Evolutionary conservation across 2,113 vertebrate genomes (phyloP).

Genomic region (Pycnonotus jocosus): DNA sequence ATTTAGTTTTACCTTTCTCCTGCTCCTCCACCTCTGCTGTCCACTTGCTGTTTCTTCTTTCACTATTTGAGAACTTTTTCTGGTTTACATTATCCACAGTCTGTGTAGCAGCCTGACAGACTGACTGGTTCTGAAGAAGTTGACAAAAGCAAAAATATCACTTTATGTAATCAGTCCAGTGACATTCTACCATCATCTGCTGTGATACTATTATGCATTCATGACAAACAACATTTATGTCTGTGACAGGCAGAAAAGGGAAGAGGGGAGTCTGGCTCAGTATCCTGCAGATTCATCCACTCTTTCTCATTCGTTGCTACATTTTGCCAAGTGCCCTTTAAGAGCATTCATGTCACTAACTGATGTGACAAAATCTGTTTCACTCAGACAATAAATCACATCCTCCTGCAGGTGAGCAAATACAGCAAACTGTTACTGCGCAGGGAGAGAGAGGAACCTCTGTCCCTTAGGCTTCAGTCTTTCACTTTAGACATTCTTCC

Average conservation of each 20-base stretch:
- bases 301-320: background rate
- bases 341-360: background rate
- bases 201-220: background rate
- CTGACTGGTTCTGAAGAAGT: constrained; percentile 65
- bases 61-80: constrained; percentile 62
- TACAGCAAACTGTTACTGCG: background rate
- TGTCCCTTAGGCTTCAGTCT: background rate
- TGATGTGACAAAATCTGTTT: background rate
- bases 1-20: constrained; percentile 68
- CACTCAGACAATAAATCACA: background rate
- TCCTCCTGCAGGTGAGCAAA: background rate
- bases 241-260: background rate
- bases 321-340: background rate
- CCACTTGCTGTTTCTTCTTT: constrained; percentile 67
- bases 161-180: background rate
- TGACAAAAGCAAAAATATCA: constrained; percentile 2
- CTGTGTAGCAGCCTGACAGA: constrained; percentile 66
- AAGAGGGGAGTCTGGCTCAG: background rate
- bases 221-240: background rate
- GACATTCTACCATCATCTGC: background rate
- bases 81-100: constrained; percentile 54
- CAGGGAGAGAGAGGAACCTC: background rate
- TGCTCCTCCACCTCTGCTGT: constrained; percentile 70
- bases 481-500: background rate
- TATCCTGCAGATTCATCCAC: background rate